Base-by-base conservation (phyloP, 1,140 invertebrate genomes). In the Caenorhabditis tropicalis region DNA sequence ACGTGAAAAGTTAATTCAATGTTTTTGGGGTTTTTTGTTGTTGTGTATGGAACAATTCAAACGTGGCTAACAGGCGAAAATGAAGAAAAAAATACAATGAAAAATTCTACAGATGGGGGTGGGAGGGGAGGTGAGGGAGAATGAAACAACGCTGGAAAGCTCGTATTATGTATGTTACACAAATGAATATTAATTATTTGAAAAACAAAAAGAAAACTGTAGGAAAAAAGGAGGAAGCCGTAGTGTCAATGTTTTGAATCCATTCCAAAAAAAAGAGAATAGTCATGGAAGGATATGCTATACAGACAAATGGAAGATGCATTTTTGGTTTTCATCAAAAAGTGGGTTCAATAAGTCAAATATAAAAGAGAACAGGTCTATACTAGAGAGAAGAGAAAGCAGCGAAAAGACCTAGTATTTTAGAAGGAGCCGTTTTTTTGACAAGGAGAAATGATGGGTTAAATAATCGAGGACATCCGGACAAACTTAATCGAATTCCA, bases 201-300 rank as follows among this genome's bases (percentile, higher is more conserved):
- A 74, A 43, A 24, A 46, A 74, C 10, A 27, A 58, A 58, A 58
- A 74, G n/a, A 74, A 39, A 74, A 43, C 29, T 74, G n/a, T 39
- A 36, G 24, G n/a, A 5, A 9, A 74, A 24, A 74, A 70, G n/a
- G 39, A 43, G n/a, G n/a, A 74, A 74, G 33, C 65, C 65, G 65
- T 74, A 74, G 65, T 74, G 33, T 74, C n/a, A 24, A 21, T 10
- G 15, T 5, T 16, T 33, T 65, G 31, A 36, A 65, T 65, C 58
- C 58, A 65, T 65, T 65, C 58, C 58, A 21, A 43, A 43, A 43
- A 43, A 31, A n/a, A n/a, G n/a, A n/a, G n/a, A n/a, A n/a, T n/a
- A 27, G 58, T 65, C 58, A 65, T 65, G 58, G 58, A 65, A 65
- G 58, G 58, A 65, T 65, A 65, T 65, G 58, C 58, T 65, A 65